These are phyloP conservation scores for Rhogogaster chlorosoma DNA, from an alignment of 2,888 invertebrate species.

Conservation along the genomic window DNA sequence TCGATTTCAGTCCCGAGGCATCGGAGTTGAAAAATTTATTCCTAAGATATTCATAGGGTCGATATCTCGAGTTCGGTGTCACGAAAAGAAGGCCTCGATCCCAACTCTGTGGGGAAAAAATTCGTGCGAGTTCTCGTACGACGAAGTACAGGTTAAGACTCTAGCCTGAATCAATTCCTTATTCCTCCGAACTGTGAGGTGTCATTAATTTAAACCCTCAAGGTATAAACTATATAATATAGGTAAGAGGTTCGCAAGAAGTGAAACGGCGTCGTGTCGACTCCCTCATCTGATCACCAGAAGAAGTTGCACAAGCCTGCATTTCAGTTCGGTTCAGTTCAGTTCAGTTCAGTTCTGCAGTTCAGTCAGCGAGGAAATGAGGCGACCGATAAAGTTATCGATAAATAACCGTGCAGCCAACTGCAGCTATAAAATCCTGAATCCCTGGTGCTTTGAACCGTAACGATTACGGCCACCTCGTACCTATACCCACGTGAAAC, in stretches of 20 bases:
- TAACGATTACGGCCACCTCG: conserved; percentile 53
- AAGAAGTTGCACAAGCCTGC: conserved; percentile 6
- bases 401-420: conserved; percentile 55
- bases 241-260: neutral
- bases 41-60: neutral
- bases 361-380: conserved; percentile 47
- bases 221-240: neutral
- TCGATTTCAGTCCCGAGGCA: conserved; percentile 11
- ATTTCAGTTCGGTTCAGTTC: conserved; percentile 13
- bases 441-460: conserved; percentile 53
- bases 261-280: neutral
- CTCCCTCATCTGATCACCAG: neutral
- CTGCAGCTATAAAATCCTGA: conserved; percentile 55
- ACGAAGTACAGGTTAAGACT: neutral
- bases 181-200: neutral
- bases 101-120: neutral
- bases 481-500: conserved; percentile 15
- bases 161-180: neutral
- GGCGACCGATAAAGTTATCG: conserved; percentile 54
- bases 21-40: conserved; percentile 21
- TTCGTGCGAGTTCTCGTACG: neutral
- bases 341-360: conserved; percentile 35
- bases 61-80: neutral
- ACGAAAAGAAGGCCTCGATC: conserved; percentile 1
- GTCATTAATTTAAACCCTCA: neutral